Percentiles rank a stretch among this genome's conserved stretches.
Evolutionary conservation across 2,888 invertebrate species (phyloP).

Genomic region (Cantharis rufa): DNA sequence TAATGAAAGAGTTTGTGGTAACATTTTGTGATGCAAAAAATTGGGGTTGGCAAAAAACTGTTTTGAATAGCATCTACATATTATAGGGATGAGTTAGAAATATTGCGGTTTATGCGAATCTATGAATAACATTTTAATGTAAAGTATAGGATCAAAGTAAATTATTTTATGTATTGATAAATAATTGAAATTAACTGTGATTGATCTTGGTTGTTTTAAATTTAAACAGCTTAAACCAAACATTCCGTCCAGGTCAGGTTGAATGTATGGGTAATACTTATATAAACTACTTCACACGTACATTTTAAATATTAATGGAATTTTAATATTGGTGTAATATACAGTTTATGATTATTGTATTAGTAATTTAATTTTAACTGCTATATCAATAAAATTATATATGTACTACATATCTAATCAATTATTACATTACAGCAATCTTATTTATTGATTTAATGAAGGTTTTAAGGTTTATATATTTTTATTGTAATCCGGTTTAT

Average conservation of each 20-base stretch:
- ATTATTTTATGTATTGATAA: neutral
- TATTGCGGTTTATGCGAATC: neutral
- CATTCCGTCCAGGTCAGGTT: neutral
- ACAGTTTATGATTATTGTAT: no score
- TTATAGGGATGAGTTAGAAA: no score
- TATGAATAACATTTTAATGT: neutral
- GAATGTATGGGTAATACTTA: no score
- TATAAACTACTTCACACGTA: neutral
- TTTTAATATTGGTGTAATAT: neutral
- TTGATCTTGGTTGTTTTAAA: neutral
- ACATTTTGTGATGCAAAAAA: neutral
- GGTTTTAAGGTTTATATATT: no score
- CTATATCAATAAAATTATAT: no score
- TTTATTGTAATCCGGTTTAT: no score
- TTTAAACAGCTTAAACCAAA: neutral
- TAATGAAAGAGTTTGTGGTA: neutral
- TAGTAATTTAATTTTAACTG: neutral
- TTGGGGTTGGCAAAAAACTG: neutral
- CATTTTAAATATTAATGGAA: neutral
- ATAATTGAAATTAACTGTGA: neutral
- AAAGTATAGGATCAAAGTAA: neutral
- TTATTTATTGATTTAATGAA: no score
- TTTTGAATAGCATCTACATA: neutral
- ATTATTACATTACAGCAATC: no score
- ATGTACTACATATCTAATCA: no score